Percentiles rank a stretch among this genome's conserved stretches.
These are phyloP conservation scores for Chitala chitala DNA, from an alignment of 2,113 vertebrate genomes.

Conservation along the genomic window DNA sequence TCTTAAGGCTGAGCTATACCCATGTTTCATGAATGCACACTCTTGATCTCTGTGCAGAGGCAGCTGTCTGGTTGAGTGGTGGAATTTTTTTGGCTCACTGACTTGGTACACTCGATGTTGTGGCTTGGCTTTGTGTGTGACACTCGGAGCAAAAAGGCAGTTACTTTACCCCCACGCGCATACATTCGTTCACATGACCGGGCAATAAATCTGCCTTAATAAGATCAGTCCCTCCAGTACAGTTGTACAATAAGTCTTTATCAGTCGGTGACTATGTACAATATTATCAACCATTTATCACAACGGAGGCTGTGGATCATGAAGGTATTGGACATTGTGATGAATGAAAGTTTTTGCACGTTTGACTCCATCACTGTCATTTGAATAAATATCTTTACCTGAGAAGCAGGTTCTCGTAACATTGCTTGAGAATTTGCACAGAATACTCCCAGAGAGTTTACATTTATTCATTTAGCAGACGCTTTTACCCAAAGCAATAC, in stretches of 20 bases:
- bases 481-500: too few species aligned
- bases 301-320: constrained; percentile 1
- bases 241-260: constrained; percentile 9
- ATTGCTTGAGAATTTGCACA: neutral
- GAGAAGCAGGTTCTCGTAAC: neutral
- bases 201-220: constrained; percentile 16
- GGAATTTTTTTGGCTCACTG: neutral
- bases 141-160: neutral
- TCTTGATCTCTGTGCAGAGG: neutral
- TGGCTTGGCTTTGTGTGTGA: neutral
- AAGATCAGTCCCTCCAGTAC: neutral
- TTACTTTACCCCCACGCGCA: neutral
- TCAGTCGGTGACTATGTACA: constrained; percentile 10
- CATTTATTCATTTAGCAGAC: too few species aligned
- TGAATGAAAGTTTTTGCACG: neutral
- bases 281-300: constrained; percentile 38
- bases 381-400: neutral
- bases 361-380: neutral
- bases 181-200: neutral
- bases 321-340: neutral
- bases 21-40: neutral
- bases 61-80: neutral
- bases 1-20: neutral
- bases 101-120: neutral
- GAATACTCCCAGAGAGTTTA: too few species aligned